These are phyloP conservation scores for Equus quagga DNA, from an alignment of 2,113 vertebrate species.

Conservation along the genomic window DNA sequence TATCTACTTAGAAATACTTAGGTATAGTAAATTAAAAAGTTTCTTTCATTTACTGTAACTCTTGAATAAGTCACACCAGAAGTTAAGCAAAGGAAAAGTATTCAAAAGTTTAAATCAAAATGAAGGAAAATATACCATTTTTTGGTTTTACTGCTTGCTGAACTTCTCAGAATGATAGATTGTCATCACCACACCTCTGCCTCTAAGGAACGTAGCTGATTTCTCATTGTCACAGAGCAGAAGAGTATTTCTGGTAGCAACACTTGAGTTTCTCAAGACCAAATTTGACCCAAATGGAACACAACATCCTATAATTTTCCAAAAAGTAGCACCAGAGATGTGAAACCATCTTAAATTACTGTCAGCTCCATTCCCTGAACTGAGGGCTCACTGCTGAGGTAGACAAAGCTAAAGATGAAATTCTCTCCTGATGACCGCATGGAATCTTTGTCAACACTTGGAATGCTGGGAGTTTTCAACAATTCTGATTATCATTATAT, in stretches of 20 bases:
- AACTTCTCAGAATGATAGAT: background rate
- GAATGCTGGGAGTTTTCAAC: background rate
- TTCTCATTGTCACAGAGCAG: constrained; percentile 12
- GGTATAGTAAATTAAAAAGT: constrained; percentile 77
- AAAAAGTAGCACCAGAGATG: constrained; percentile 14
- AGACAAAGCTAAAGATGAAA: background rate
- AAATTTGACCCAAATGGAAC: constrained; percentile 54
- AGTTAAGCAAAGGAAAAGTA: constrained; percentile 62
- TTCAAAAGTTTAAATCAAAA: constrained; percentile 49
- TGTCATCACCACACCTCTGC: background rate
- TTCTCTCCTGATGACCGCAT: background rate
- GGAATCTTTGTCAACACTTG: background rate
- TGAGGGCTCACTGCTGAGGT: background rate
- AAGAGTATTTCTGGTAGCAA: constrained; percentile 55
- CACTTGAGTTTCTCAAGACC: constrained; percentile 17
- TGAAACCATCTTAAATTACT: constrained; percentile 53
- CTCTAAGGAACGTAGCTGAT: background rate
- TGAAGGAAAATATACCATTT: background rate
- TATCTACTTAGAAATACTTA: constrained; percentile 78
- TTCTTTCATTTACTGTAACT: constrained; percentile 62
- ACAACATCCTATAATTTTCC: constrained; percentile 53
- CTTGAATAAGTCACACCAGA: constrained; percentile 32
- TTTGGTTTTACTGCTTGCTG: background rate
- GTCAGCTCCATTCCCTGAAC: background rate
- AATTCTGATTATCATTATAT: background rate